Base-by-base conservation (phyloP, 2,888 invertebrate genomes). In the Chorisops tibialis region DNA sequence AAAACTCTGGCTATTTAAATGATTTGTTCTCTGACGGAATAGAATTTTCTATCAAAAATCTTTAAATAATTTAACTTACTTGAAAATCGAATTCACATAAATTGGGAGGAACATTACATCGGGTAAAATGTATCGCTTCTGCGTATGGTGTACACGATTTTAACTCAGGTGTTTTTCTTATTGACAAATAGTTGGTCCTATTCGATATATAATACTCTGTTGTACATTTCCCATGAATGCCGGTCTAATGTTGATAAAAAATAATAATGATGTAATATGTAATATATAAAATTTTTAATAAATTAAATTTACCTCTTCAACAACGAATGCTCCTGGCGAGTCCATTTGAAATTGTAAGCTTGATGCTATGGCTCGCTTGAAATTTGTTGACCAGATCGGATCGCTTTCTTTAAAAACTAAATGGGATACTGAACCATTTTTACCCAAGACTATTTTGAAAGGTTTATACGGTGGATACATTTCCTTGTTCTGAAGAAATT, bases 301-400 rank as follows among this genome's bases (percentile, higher is more conserved):
- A n/a, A n/a, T n/a, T n/a, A n/a, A 37, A 37, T 21, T 18, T 66
- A 78, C 79, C 73, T 79, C 79, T 67, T 75, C 72, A 11, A 78
- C 71, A 6, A 79, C 78, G 69, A 76, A 79, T 4, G 79, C 79
- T 2, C 79, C 79, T 1, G 70, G 72, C 21, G 75, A 71, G 52
- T 74, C 74, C 37, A 76, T 74, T 47, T 85, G 84, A 30, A 87
- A 73, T 69, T 87, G 87, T 30, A 87, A 80, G 65, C 84, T 83
- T 14, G 85, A 81, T 1, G 86, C 84, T 47, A 88, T 79, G 1
- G 85, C 87, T 51, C 87, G 77, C 71, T 87, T 87, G 60, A 88
- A 80, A 70, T 88, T 88, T 19, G 82, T 82, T 0, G 85, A 81
- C 87, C 87, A 88, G 1, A 80, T 77, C 0, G 85, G 82, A 68